A percentile compares a stretch with the other conserved stretches of the same genome.
Conservation (phyloP, 2,797 vertebrate genomes). For the Morus bassanus region DNA sequence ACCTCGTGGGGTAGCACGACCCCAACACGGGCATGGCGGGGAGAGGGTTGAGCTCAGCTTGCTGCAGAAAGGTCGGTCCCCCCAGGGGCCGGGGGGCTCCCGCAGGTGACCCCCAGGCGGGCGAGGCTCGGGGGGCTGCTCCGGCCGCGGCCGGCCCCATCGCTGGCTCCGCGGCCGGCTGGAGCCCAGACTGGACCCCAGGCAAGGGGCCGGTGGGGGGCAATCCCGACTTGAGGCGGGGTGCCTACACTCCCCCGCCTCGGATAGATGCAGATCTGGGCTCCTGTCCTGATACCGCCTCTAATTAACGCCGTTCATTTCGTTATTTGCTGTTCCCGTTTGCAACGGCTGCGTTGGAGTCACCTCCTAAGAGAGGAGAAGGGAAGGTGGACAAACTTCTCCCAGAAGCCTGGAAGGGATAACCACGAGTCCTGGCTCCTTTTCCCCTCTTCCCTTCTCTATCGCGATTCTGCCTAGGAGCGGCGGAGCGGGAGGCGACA, state of each 20-base stretch:
- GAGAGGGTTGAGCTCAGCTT: no score
- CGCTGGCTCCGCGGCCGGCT: rapidly evolving
- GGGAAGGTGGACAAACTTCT: not conserved
- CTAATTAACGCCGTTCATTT: not conserved
- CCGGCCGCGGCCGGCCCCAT: not conserved
- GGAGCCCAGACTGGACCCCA: not conserved
- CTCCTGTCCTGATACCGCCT: not conserved
- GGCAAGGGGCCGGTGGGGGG: rapidly evolving
- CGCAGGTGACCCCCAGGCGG: not conserved
- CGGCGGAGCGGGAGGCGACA: not conserved
- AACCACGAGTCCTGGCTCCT: not conserved
- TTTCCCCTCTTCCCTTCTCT: not conserved
- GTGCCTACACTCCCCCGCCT: not conserved
- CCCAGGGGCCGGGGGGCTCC: not conserved
- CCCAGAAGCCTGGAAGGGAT: not conserved
- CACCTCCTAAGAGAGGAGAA: not conserved
- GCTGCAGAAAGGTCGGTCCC: not conserved
- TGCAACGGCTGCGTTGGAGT: not conserved
- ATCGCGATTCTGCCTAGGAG: not conserved
- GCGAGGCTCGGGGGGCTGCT: not conserved
- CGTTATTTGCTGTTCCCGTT: not conserved
- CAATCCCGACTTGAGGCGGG: not conserved
- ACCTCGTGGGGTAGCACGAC: not conserved
- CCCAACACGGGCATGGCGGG: rapidly evolving
- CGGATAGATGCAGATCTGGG: not conserved